Percentiles rank a stretch among this genome's conserved stretches.
Conservation (phyloP, 1,140 invertebrate genomes). For the Drosophila leontia region DNA sequence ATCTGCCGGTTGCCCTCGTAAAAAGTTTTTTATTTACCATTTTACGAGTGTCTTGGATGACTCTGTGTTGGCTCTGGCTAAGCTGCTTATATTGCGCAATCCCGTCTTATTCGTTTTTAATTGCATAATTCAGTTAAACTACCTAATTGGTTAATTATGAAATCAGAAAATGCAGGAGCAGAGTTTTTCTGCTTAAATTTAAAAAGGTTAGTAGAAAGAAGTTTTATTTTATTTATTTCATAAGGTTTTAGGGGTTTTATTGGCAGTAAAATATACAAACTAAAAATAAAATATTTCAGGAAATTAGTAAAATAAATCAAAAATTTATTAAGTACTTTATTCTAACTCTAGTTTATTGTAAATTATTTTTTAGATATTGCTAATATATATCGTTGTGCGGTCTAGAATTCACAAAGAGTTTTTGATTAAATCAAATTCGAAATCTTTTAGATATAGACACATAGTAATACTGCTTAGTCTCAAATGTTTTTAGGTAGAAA, state of each 20-base stretch:
- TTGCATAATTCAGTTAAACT: slow-evolving; percentile 29
- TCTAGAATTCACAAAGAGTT: slow-evolving; percentile 2
- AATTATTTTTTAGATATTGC: slow-evolving; percentile 17
- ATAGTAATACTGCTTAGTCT: slow-evolving; percentile 45
- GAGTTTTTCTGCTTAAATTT: neutral
- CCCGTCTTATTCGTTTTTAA: slow-evolving; percentile 26
- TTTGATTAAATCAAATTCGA: slow-evolving; percentile 7
- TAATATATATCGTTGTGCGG: slow-evolving; percentile 37
- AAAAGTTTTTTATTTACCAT: slow-evolving; percentile 35
- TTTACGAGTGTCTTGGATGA: slow-evolving; percentile 29
- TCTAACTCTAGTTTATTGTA: neutral
- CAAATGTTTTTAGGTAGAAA: slow-evolving; percentile 9
- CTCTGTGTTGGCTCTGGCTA: slow-evolving; percentile 17
- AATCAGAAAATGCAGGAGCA: neutral
- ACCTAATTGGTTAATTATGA: slow-evolving; percentile 21
- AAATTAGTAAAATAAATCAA: neutral
- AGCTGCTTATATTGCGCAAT: slow-evolving; percentile 35
- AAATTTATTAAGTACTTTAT: neutral
- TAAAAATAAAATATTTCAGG: neutral
- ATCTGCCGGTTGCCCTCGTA: slow-evolving; percentile 20
- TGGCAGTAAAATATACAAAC: slow-evolving; percentile 23
- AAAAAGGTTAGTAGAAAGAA: neutral
- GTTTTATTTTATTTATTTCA: too few relatives aligned
- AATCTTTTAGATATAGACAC: slow-evolving; percentile 16
- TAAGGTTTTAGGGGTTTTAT: neutral